Base-by-base conservation (phyloP, 2,797 vertebrate species). In the Nyctibius grandis region DNA sequence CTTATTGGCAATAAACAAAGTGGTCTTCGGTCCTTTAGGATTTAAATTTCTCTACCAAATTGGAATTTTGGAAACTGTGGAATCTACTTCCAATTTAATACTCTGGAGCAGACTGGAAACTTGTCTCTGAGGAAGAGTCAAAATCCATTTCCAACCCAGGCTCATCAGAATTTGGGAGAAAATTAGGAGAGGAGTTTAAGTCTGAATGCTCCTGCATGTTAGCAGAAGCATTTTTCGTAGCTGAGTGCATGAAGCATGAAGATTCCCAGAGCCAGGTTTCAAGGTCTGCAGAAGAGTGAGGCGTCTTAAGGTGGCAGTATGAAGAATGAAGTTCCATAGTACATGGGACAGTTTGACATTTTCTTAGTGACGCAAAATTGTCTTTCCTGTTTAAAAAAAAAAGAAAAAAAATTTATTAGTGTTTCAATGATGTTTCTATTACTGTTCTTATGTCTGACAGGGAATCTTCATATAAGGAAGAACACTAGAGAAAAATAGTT, bases 211-310 rank as follows among this genome's bases (percentile, higher is more conserved):
- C 64, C 29, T 72, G 84, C 31, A n/a, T 25, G 15, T 82, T 68
- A 60, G 47, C 45, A 64, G 86, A 93, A 85, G 48, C 40, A 34
- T 75, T 88, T 38, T 92, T 72, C 38, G 79, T 18, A 36, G 36
- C 78, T 33, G 61, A 95, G 44, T 59, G 91, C 88, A 88, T 61
- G 51, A 96, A 95, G 40, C 76, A 85, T 9, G 97, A 96, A 54
- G 97, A 97, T 70, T 98, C 98, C 98, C 98, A 98, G 89, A 98
- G 97, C 97, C 96, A 98, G 34, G 96, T 91, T 45, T 98, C 98
- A 22, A 98, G 98, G 74, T 98, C 97, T 1, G 96, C 82, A 61
- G 98, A 92, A 75, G 98, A 98, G 25, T 89, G 96, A 19, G 98
- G 97, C 18, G 54, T 91, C 70, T 98, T 96, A 38, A 94, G 94